Evolutionary conservation across 2,888 invertebrate genomes (phyloP).

Genomic region (Hipparchia sbordonii): DNA sequence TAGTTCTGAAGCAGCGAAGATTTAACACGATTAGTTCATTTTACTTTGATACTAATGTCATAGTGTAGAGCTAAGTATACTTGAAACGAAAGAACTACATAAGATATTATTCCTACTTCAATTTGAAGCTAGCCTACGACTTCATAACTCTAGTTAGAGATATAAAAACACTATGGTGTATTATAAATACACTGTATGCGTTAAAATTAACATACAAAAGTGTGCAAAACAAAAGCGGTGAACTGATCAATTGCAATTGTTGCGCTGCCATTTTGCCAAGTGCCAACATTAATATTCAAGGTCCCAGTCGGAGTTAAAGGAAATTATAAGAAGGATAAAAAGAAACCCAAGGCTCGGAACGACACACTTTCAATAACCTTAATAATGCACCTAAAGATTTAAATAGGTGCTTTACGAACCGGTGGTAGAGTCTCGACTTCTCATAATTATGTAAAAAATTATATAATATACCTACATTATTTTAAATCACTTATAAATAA

Average conservation of each 20-base stretch:
- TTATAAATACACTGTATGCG: not conserved
- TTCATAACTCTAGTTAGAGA: too few species aligned
- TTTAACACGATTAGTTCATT: too few species aligned
- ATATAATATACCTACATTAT: too few species aligned
- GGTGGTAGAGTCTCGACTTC: too few species aligned
- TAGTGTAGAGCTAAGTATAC: too few species aligned
- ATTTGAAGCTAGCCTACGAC: too few species aligned
- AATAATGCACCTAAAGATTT: not conserved
- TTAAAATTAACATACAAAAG: constrained; percentile 2
- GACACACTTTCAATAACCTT: constrained; percentile 5
- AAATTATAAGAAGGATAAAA: constrained; percentile 17
- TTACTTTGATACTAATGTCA: too few species aligned
- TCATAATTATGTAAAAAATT: too few species aligned
- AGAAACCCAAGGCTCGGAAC: not conserved
- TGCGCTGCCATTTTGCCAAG: constrained; percentile 5
- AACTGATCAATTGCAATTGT: constrained; percentile 10
- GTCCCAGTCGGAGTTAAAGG: constrained; percentile 8
- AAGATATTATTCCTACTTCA: too few species aligned
- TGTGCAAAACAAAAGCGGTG: constrained; percentile 12
- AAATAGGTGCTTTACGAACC: not conserved
- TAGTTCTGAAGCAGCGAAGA: too few species aligned
- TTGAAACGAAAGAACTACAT: too few species aligned
- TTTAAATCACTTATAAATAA: too few species aligned
- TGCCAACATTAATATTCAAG: constrained; percentile 25
- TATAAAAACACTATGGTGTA: not conserved